Percentiles rank a stretch among this genome's conserved stretches.
Evolutionary conservation across 2,113 vertebrate species (phyloP).

Genomic region (Micromys minutus): DNA sequence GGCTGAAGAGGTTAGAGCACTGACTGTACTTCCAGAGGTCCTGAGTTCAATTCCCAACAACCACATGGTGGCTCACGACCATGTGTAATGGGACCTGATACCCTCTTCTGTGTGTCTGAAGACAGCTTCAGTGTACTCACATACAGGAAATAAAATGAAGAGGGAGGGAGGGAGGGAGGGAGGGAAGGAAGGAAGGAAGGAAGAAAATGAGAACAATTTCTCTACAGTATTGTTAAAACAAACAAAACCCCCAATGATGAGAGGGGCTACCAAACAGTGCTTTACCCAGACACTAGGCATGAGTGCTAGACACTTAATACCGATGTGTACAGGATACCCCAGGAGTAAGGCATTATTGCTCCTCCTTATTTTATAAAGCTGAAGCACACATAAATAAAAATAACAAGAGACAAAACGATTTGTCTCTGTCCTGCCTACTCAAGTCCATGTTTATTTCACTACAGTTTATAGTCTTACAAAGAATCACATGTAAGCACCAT

Average conservation of each 20-base stretch:
- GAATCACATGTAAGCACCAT: not conserved
- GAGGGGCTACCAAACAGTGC: not conserved
- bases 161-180: too few species aligned
- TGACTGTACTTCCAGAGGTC: too few species aligned
- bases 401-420: not conserved
- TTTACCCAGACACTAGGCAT: not conserved
- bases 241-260: slow-evolving; percentile 1
- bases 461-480: not conserved
- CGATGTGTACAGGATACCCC: not conserved
- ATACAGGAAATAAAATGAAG: too few species aligned
- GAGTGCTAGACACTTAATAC: not conserved
- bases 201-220: slow-evolving; percentile 27
- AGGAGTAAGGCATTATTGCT: not conserved
- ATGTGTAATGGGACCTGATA: too few species aligned
- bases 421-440: not conserved
- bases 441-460: not conserved
- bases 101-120: too few species aligned
- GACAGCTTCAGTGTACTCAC: too few species aligned
- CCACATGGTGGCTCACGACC: too few species aligned
- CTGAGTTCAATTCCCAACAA: too few species aligned
- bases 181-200: too few species aligned
- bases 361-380: slow-evolving; percentile 4
- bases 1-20: too few species aligned
- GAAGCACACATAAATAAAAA: not conserved
- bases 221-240: not conserved